Percentiles rank a stretch among this genome's conserved stretches.
Conservation (phyloP, 23 tunicate species). For the Oikopleura dioica region DNA sequence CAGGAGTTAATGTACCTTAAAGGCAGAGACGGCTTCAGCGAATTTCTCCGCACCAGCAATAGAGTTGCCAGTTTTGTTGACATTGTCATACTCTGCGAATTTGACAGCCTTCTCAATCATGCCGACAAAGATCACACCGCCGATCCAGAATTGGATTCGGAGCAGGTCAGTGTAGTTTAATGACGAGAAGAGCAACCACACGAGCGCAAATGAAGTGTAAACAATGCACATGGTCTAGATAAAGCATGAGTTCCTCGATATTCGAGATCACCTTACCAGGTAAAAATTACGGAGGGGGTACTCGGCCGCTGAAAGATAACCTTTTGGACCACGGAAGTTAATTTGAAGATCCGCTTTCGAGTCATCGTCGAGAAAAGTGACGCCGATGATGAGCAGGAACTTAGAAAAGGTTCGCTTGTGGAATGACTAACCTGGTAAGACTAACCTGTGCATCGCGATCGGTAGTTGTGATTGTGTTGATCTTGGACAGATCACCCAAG, state of each 20-base stretch:
- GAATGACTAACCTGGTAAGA: no score
- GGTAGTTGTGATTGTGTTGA: no score
- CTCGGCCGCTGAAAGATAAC: conserved; percentile 84
- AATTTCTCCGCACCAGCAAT: conserved; percentile 58
- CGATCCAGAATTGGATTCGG: conserved; percentile 90
- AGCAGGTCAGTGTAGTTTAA: conserved; percentile 68
- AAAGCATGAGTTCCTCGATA: conserved; percentile 20
- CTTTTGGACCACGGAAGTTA: conserved; percentile 5
- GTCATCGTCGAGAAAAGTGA: neutral
- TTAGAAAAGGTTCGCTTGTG: neutral
- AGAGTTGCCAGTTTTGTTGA: conserved; percentile 37
- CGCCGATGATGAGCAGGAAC: neutral
- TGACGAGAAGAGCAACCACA: conserved; percentile 63
- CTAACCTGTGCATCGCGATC: no score
- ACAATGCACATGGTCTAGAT: conserved; percentile 64
- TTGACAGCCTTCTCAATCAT: conserved; percentile 89
- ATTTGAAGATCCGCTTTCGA: neutral
- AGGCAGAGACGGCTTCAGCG: conserved; percentile 57
- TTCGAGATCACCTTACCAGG: neutral
- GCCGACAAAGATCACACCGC: conserved; percentile 81
- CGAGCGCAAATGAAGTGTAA: conserved; percentile 37
- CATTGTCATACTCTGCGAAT: conserved; percentile 48
- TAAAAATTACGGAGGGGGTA: conserved; percentile 38
- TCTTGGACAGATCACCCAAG: no score
- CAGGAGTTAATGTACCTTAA: conserved; percentile 22